phyloP scores from a whole-genome alignment of 2,797 vertebrate species.

The Cynodonichthys magdalenae region DNA sequence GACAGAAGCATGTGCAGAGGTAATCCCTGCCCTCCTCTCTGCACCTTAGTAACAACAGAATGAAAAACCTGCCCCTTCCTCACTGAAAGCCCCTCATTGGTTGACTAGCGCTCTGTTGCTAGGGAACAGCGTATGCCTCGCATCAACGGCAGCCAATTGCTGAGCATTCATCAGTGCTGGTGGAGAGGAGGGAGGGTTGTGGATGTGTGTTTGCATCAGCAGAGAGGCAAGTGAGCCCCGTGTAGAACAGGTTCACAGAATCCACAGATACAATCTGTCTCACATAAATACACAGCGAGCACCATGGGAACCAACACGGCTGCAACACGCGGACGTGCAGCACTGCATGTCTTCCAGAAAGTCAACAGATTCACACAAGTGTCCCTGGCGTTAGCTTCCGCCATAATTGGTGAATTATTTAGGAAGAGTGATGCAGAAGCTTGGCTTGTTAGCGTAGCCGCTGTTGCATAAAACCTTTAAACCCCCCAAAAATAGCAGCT shows the following conservation, averaged over 20 bases:
- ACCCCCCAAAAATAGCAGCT: constrained; percentile 20
- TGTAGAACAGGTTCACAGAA: constrained; percentile 68
- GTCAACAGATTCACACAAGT: neutral
- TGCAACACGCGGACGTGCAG: constrained; percentile 11
- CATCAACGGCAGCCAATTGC: constrained; percentile 80
- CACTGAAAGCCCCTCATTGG: constrained; percentile 78
- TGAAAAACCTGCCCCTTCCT: constrained; percentile 77
- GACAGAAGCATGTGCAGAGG: constrained; percentile 33
- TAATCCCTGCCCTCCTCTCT: constrained; percentile 61
- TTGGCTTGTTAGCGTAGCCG: neutral
- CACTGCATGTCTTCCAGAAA: constrained; percentile 5
- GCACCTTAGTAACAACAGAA: constrained; percentile 86
- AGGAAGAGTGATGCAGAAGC: neutral
- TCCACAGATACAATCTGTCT: constrained; percentile 56
- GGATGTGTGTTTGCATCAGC: constrained; percentile 70
- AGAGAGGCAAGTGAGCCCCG: constrained; percentile 69
- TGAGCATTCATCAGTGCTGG: constrained; percentile 54
- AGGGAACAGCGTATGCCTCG: constrained; percentile 87
- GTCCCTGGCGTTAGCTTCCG: constrained; percentile 6
- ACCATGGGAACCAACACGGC: constrained; percentile 14
- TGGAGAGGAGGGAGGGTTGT: constrained; percentile 36
- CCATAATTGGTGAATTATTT: neutral
- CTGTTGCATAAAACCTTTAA: constrained; percentile 6
- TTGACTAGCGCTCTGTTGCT: constrained; percentile 86
- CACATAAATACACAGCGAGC: constrained; percentile 43